These are phyloP conservation scores for Panopea generosa DNA, from an alignment of 2,888 invertebrate species.

Conservation along the genomic window DNA sequence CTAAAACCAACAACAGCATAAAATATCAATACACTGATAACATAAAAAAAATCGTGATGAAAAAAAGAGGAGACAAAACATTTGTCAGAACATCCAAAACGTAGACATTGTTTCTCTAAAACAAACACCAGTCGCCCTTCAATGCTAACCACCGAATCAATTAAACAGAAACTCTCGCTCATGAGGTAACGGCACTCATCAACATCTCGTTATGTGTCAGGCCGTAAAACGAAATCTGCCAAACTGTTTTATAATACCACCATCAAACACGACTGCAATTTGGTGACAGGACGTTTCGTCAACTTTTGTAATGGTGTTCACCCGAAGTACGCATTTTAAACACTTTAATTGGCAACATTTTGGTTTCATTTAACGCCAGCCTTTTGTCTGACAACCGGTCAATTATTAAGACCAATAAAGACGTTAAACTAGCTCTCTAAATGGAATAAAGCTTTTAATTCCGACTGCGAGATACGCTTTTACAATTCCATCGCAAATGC, in stretches of 20 bases:
- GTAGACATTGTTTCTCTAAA: no score
- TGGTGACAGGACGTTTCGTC: slow-evolving; percentile 43
- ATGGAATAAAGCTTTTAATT: slow-evolving; percentile 62
- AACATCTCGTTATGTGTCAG: slow-evolving; percentile 26
- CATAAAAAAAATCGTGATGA: no score
- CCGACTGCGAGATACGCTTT: slow-evolving; percentile 39
- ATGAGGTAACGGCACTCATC: slow-evolving; percentile 21
- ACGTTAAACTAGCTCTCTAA: slow-evolving; percentile 48
- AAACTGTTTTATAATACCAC: slow-evolving; percentile 41
- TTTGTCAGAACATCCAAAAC: no score
- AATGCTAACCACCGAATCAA: no score
- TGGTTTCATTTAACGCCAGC: slow-evolving; percentile 59
- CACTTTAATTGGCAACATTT: slow-evolving; percentile 58
- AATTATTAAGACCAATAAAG: slow-evolving; percentile 58
- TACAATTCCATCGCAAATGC: slow-evolving; percentile 39
- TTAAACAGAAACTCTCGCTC: no score
- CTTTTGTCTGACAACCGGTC: slow-evolving; percentile 55
- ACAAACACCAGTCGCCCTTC: no score
- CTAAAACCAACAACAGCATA: no score
- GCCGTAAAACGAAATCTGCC: slow-evolving; percentile 29
- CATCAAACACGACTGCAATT: slow-evolving; percentile 26
- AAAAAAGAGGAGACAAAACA: no score
- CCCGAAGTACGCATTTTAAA: slow-evolving; percentile 47
- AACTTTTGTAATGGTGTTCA: slow-evolving; percentile 43
- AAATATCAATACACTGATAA: no score